These are phyloP conservation scores for Etheostoma perlongum DNA, from an alignment of 2,797 vertebrate species.

Conservation along the genomic window DNA sequence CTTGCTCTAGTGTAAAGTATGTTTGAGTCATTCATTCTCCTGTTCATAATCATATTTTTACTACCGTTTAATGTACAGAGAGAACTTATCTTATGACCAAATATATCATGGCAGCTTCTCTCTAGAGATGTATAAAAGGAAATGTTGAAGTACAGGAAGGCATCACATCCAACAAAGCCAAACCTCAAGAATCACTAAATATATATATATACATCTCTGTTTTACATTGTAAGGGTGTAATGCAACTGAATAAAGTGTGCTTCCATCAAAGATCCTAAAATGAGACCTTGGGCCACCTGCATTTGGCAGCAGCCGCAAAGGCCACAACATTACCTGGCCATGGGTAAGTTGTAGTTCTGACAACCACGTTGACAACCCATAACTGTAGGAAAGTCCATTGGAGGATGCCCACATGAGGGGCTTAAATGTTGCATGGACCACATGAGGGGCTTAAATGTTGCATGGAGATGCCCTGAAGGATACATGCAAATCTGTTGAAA, in stretches of 20 bases:
- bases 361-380: constrained; percentile 11
- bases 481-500: constrained; percentile 31
- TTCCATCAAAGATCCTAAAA: constrained; percentile 32
- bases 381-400: constrained; percentile 5
- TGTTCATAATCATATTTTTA: background rate
- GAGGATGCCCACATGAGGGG: constrained; percentile 7
- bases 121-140: background rate
- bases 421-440: constrained; percentile 17
- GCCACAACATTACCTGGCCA: constrained; percentile 33
- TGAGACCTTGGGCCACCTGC: constrained; percentile 35
- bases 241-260: constrained; percentile 25
- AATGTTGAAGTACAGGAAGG: background rate
- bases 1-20: background rate
- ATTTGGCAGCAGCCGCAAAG: constrained; percentile 38
- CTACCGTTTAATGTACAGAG: background rate
- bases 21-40: background rate
- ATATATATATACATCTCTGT: background rate
- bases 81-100: background rate
- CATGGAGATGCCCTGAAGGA: constrained; percentile 14
- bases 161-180: background rate
- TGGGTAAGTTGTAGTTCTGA: constrained; percentile 30
- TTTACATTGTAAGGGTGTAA: background rate
- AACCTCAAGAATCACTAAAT: constrained; percentile 9
- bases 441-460: constrained; percentile 9
- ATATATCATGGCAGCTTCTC: background rate